phyloP scores from a whole-genome alignment of 2,113 vertebrate genomes.

The Leptodactylus fuscus region DNA sequence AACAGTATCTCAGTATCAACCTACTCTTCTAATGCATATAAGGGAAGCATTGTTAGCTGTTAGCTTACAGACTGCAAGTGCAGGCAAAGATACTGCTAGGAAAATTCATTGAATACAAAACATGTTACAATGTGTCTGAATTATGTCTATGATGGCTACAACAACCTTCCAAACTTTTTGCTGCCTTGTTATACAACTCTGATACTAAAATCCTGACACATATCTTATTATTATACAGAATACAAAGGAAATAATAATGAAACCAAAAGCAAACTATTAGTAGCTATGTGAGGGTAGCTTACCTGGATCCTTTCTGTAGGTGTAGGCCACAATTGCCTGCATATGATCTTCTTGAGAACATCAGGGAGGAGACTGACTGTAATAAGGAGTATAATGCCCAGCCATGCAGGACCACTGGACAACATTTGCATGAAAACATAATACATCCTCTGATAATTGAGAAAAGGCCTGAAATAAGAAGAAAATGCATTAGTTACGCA shows the following conservation, averaged over 20 bases:
- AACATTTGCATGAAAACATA: constrained; percentile 98
- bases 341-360: constrained; percentile 91
- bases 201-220: neutral
- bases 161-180: neutral
- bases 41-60: neutral
- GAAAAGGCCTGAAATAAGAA: constrained; percentile 86
- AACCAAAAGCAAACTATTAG: neutral
- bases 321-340: constrained; percentile 90
- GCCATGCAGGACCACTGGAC: constrained; percentile 94
- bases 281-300: constrained; percentile 25
- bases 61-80: constrained; percentile 4
- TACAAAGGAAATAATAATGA: neutral
- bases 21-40: neutral
- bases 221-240: neutral
- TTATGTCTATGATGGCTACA: neutral
- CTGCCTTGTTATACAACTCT: neutral
- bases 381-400: constrained; percentile 91
- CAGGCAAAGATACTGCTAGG: neutral
- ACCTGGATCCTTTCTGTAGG: constrained; percentile 94
- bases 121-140: neutral
- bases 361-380: constrained; percentile 92
- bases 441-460: constrained; percentile 99
- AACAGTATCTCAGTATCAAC: neutral
- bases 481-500: neutral
- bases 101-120: neutral